Conservation (phyloP, 2,888 invertebrate genomes). For the Catocala fraxini region DNA sequence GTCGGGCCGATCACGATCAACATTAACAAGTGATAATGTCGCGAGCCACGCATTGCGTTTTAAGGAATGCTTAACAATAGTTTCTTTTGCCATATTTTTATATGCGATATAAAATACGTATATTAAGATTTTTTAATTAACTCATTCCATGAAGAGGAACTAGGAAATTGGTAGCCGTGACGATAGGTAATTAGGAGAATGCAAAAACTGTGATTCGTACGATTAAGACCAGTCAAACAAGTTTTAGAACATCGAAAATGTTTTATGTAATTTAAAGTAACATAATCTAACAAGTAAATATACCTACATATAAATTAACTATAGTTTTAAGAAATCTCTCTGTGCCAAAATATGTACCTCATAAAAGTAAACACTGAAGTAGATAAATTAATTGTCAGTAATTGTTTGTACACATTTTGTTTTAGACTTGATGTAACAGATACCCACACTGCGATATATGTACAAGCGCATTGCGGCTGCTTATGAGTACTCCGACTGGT, state of each 20-base stretch:
- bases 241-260: conserved; percentile 87
- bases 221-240: conserved; percentile 87
- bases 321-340: conserved; percentile 89
- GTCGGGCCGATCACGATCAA: conserved; percentile 23
- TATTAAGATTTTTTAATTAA: conserved; percentile 67
- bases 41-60: conserved; percentile 37
- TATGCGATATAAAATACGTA: conserved; percentile 69
- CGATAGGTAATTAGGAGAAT: conserved; percentile 84
- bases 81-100: conserved; percentile 78
- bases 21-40: conserved; percentile 12
- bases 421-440: conserved; percentile 61
- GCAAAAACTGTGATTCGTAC: conserved; percentile 87
- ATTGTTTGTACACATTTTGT: conserved; percentile 74
- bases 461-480: conserved; percentile 18
- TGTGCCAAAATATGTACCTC: conserved; percentile 95
- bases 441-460: conserved; percentile 27
- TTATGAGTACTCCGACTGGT: conserved; percentile 23
- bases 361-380: conserved; percentile 87
- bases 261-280: conserved; percentile 81
- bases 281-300: conserved; percentile 75
- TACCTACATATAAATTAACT: conserved; percentile 82
- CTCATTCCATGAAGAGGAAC: conserved; percentile 81
- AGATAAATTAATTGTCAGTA: conserved; percentile 81
- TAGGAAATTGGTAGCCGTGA: conserved; percentile 81
- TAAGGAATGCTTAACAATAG: conserved; percentile 44